phyloP scores from a whole-genome alignment of 1,140 invertebrate species.

The Saxidomus purpurata region DNA sequence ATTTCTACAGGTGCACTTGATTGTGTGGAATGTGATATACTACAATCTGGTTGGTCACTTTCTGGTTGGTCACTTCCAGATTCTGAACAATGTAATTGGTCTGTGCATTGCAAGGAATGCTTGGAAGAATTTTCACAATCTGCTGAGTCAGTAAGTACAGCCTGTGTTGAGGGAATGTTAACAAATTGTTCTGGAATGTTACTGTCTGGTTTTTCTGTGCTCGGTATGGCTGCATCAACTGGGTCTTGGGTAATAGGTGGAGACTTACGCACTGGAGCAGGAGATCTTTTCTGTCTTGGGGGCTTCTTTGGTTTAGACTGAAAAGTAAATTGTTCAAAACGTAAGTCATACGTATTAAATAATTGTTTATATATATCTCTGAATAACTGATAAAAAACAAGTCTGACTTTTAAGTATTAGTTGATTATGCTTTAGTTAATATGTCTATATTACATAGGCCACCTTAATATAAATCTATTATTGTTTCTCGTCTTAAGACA shows the following conservation, averaged over 20 bases:
- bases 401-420: no score
- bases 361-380: no score
- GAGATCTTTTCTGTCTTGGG: constrained; percentile 73
- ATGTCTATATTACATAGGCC: no score
- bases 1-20: neutral
- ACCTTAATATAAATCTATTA: no score
- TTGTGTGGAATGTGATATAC: constrained; percentile 17
- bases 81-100: constrained; percentile 38
- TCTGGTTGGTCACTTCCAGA: constrained; percentile 41
- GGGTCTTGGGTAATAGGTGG: neutral
- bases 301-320: constrained; percentile 80
- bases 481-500: no score
- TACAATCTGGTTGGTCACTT: constrained; percentile 33
- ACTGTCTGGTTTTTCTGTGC: neutral
- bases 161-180: constrained; percentile 17
- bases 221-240: neutral
- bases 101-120: constrained; percentile 1
- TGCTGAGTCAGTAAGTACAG: constrained; percentile 31
- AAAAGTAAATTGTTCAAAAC: no score
- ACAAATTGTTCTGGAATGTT: constrained; percentile 38
- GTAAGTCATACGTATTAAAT: no score
- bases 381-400: no score
- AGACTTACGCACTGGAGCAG: constrained; percentile 26
- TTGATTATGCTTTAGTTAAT: no score
- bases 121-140: constrained; percentile 15